These are phyloP conservation scores for Criorhina ranunculi DNA, from an alignment of 2,888 invertebrate genomes.

Conservation along the genomic window DNA sequence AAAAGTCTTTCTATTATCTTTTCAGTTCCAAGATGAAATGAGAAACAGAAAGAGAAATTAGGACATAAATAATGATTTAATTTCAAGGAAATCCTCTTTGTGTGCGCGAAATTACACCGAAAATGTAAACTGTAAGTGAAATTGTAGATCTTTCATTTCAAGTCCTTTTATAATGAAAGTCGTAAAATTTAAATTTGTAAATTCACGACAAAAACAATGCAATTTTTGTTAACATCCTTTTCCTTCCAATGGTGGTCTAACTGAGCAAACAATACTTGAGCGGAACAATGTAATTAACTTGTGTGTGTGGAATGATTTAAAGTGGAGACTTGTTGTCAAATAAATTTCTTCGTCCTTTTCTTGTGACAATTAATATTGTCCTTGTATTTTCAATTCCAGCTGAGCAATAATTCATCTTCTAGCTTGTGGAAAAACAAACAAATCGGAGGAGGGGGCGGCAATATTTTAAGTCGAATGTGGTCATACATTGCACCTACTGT, in stretches of 20 bases:
- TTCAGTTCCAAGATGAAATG: neutral
- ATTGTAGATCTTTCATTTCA: neutral
- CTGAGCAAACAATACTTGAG: neutral
- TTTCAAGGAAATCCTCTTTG: conserved; percentile 14
- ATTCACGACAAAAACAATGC: conserved; percentile 24
- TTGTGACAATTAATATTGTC: conserved; percentile 21
- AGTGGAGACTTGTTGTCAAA: neutral
- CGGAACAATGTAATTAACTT: conserved; percentile 20
- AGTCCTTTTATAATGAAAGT: neutral
- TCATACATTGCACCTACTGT: neutral
- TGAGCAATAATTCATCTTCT: conserved; percentile 10
- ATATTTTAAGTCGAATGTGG: neutral
- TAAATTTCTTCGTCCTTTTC: conserved; percentile 5
- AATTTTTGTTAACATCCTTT: neutral
- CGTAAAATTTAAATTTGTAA: conserved; percentile 16
- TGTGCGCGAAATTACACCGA: conserved; percentile 1
- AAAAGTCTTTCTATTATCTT: neutral
- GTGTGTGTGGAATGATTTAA: conserved; percentile 16
- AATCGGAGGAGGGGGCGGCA: neutral
- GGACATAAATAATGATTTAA: conserved; percentile 21
- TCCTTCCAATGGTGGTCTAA: neutral
- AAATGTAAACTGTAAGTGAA: conserved; percentile 11
- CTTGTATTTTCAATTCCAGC: conserved; percentile 21
- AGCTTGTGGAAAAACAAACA: neutral
- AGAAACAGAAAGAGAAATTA: neutral